Evolutionary conservation across 2,797 vertebrate genomes (phyloP).

Genomic region (Amniataba percoides): DNA sequence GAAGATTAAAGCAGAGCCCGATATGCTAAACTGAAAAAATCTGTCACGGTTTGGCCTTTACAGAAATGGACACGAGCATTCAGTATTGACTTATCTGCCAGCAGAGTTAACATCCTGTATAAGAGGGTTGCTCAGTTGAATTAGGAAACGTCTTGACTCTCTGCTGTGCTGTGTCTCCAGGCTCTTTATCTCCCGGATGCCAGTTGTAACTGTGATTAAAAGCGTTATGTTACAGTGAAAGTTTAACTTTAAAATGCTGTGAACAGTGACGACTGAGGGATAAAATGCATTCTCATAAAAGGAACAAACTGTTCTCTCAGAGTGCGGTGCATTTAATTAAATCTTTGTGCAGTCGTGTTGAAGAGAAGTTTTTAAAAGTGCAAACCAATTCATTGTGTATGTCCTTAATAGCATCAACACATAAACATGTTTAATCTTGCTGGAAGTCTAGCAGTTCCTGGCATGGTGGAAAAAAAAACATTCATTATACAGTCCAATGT

Average conservation of each 20-base stretch:
- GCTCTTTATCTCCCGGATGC: constrained; percentile 5
- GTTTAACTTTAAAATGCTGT: not conserved
- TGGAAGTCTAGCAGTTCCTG: not conserved
- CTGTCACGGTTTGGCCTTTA: constrained; percentile 70
- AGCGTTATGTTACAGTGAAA: not conserved
- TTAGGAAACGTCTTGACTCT: constrained; percentile 45
- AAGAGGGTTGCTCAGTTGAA: constrained; percentile 43
- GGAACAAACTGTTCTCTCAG: not conserved
- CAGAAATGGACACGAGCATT: constrained; percentile 57
- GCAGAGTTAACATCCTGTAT: constrained; percentile 36
- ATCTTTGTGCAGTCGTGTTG: constrained; percentile 16
- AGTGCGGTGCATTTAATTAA: constrained; percentile 32
- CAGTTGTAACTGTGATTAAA: not conserved
- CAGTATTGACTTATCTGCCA: constrained; percentile 63
- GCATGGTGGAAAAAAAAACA: not conserved
- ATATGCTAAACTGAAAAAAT: constrained; percentile 51
- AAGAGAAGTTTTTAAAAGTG: not conserved
- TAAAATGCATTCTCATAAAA: not conserved
- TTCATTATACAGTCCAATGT: constrained; percentile 38
- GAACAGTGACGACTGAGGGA: not conserved
- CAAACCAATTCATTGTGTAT: not conserved
- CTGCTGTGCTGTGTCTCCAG: constrained; percentile 9
- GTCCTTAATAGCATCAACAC: not conserved
- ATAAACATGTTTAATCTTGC: not conserved
- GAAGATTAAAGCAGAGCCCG: constrained; percentile 51